These are phyloP conservation scores for Platysternon megacephalum DNA, from an alignment of 2,113 vertebrate genomes.

Conservation along the genomic window DNA sequence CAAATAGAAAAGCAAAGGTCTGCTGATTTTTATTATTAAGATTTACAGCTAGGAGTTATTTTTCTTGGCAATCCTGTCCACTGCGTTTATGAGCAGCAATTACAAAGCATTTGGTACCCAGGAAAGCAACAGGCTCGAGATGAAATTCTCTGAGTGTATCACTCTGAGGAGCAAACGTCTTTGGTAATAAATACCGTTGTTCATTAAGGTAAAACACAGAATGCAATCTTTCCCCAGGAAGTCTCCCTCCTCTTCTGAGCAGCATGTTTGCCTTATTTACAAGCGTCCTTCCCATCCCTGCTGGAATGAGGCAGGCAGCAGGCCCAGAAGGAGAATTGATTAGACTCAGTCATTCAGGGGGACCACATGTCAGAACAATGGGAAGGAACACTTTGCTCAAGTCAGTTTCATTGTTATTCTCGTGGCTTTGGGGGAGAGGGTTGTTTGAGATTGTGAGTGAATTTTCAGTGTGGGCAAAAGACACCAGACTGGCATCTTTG, in stretches of 20 bases:
- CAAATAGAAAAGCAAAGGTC: conserved; percentile 46
- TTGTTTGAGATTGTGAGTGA: background rate
- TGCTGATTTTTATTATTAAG: conserved; percentile 58
- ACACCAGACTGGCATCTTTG: conserved; percentile 46
- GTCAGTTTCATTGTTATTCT: conserved; percentile 69
- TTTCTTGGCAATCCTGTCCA: conserved; percentile 59
- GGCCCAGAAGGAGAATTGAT: conserved; percentile 52
- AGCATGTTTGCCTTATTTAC: accelerated
- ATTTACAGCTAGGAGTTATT: conserved; percentile 69
- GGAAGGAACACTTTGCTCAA: conserved; percentile 67
- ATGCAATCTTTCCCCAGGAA: conserved; percentile 45
- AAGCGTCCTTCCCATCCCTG: conserved; percentile 16
- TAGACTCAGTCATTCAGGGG: conserved; percentile 28
- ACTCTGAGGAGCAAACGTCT: conserved; percentile 17
- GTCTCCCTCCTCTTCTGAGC: background rate
- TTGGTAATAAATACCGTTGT: conserved; percentile 42
- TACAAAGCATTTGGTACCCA: conserved; percentile 58
- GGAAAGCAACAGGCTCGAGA: conserved; percentile 54
- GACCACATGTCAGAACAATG: conserved; percentile 54
- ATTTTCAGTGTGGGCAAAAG: background rate
- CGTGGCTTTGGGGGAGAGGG: background rate
- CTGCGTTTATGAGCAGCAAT: conserved; percentile 64
- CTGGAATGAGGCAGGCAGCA: conserved; percentile 49
- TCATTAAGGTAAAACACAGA: conserved; percentile 49
- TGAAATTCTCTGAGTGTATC: conserved; percentile 5